Evolutionary conservation across 1,140 invertebrate genomes (phyloP), one percentile per base, ranked within the genome.

Genomic region (Chironomus striatipennis): DNA sequence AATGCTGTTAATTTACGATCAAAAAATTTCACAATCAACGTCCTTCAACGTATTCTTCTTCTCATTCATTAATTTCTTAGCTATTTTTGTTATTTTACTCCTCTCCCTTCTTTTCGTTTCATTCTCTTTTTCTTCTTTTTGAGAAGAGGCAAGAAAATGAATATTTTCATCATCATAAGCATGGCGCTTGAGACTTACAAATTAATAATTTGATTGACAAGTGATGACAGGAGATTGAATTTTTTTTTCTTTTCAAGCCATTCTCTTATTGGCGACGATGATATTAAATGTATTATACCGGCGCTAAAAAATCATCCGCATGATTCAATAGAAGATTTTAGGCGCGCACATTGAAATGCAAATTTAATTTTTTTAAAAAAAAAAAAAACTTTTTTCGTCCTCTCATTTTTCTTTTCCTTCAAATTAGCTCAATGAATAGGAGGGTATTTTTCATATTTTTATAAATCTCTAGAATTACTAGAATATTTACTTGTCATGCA

Each of bases 311-410:
- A 15, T 57, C 47, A 57, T 57, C 15, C 47, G n/a, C 12, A 57
- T 57, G 47, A 57, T 57, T 57, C 12, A 57, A n/a, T 57, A n/a
- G 47, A 57, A 57, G n/a, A 57, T 57, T 57, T 57, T 57, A 7
- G 47, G 47, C 47, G 47, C 47, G 47, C n/a, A 57, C n/a, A 57
- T 57, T 57, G 47, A n/a, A 57, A 57, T 57, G 47, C 47, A 57
- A 12, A 57, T 57, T 57, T n/a, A 57, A 12, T 57, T 57, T 57
- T 47, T 8, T 57, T n/a, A n/a, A n/a, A n/a, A n/a, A n/a, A n/a
- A n/a, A n/a, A n/a, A n/a, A n/a, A n/a, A n/a, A n/a, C n/a, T 15
- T 57, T 5, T 5, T 57, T 57, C 47, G 12, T 12, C 12, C 4
- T 57, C 12, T 15, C 4, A 57, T 12, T 12, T 57, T n/a, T 57